Conservation (phyloP, 1,140 invertebrate genomes). For the Nautilus pompilius region DNA sequence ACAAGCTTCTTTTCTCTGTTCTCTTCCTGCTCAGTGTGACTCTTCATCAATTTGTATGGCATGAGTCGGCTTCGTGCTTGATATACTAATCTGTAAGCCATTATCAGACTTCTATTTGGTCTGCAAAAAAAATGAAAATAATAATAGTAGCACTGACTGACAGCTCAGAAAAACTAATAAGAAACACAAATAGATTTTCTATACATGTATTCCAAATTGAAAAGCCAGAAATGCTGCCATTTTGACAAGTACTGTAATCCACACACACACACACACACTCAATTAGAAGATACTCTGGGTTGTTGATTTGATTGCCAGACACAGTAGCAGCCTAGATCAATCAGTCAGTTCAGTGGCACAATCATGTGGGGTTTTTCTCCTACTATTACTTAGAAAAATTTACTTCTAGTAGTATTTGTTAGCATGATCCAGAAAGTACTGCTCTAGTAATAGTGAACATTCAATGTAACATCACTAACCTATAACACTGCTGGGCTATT, state of each 20-base stretch:
- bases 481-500: conserved; percentile 19
- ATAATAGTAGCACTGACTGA: not conserved
- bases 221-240: not conserved
- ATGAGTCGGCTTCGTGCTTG: not conserved
- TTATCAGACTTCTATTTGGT: not conserved
- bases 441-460: too few species aligned
- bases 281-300: too few species aligned
- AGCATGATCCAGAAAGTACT: too few species aligned
- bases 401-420: too few species aligned
- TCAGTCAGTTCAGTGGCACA: too few species aligned
- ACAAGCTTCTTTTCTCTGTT: too few species aligned
- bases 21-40: too few species aligned
- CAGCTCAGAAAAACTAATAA: not conserved
- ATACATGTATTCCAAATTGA: not conserved
- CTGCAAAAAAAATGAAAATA: not conserved
- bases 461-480: conserved; percentile 12
- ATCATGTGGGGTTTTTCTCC: too few species aligned
- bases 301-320: too few species aligned
- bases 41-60: conserved; percentile 16
- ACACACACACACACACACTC: not conserved
- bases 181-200: not conserved
- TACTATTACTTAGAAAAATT: too few species aligned
- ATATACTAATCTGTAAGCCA: conserved; percentile 1
- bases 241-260: too few species aligned
- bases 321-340: too few species aligned